A percentile compares a stretch with the other conserved stretches of the same genome.
phyloP scores from a whole-genome alignment of 30 jellyfish, hydroid and myxozoan species.

The Calvadosia cruxmelitensis region DNA sequence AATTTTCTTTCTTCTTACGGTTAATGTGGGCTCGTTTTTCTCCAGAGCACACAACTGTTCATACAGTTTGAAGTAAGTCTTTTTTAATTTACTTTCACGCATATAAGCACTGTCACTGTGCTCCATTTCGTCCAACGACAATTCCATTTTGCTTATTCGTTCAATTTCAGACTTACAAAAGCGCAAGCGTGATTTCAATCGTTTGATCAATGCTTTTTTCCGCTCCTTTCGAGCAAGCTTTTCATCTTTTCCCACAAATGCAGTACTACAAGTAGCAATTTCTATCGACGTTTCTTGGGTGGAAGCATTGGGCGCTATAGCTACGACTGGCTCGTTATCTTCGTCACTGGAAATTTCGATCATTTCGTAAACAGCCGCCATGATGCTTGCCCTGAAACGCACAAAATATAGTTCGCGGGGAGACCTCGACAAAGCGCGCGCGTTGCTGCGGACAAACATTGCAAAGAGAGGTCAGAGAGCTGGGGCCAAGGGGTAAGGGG shows the following conservation, averaged over 20 bases:
- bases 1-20: neutral
- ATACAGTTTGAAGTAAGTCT: conserved; percentile 18
- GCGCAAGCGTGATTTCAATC: conserved; percentile 22
- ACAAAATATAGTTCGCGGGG: too few relatives aligned
- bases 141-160: conserved; percentile 38
- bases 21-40: conserved; percentile 23
- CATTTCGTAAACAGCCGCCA: too few relatives aligned
- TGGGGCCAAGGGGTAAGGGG: too few relatives aligned
- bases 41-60: conserved; percentile 32
- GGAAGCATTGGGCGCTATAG: too few relatives aligned
- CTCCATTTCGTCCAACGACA: conserved; percentile 68
- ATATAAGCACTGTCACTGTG: conserved; percentile 56
- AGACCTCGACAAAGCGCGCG: too few relatives aligned
- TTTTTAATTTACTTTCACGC: conserved; percentile 58
- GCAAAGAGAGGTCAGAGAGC: too few relatives aligned
- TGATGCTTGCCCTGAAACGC: too few relatives aligned
- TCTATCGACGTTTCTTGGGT: neutral
- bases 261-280: neutral
- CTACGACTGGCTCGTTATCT: neutral
- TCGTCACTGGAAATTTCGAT: conserved; percentile 55
- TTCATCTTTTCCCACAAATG: neutral
- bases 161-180: conserved; percentile 45
- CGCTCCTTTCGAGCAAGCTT: neutral
- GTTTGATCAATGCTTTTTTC: conserved; percentile 8
- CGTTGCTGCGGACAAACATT: too few relatives aligned